Evolutionary conservation across 2,113 vertebrate genomes (phyloP).

Genomic region (Echinops telfairi): DNA sequence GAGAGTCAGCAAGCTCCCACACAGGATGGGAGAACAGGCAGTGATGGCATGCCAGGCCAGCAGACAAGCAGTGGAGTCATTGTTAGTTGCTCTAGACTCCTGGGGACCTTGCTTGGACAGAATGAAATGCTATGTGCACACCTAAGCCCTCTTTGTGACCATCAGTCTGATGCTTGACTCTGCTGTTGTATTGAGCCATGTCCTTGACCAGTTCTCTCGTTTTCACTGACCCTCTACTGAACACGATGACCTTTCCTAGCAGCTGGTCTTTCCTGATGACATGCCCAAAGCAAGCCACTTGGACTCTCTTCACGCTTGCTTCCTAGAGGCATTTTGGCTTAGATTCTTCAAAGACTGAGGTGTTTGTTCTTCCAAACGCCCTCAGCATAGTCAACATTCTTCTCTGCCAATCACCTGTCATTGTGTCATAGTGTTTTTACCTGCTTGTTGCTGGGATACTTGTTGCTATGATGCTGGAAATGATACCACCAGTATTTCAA

Average conservation of each 20-base stretch:
- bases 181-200: neutral
- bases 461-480: neutral
- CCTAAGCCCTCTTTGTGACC: neutral
- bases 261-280: neutral
- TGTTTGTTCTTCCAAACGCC: neutral
- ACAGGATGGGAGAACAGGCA: neutral
- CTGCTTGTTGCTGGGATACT: neutral
- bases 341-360: neutral
- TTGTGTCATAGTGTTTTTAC: neutral
- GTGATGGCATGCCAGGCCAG: neutral
- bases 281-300: neutral
- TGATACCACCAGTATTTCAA: neutral
- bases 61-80: neutral
- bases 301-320: neutral
- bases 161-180: neutral
- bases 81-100: neutral
- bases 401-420: neutral
- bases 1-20: neutral
- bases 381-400: neutral
- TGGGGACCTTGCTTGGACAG: neutral
- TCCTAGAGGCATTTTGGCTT: neutral
- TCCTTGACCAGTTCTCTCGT: neutral
- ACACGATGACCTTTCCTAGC: neutral
- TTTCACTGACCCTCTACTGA: neutral
- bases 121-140: neutral